Evolutionary conservation across 2,797 vertebrate genomes (phyloP).

Genomic region (Crenuchus spilurus): DNA sequence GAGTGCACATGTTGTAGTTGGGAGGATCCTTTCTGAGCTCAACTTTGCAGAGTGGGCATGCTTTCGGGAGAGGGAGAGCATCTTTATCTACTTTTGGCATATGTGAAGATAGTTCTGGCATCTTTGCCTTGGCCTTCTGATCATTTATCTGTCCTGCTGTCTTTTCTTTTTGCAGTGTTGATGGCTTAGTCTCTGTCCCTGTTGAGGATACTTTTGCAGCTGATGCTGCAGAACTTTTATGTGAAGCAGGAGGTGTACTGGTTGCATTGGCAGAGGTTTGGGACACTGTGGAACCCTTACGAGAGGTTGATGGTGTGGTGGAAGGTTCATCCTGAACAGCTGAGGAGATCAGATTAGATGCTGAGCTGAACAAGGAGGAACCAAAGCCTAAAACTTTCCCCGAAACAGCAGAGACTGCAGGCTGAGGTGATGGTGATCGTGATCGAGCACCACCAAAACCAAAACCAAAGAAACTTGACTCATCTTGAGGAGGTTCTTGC

Average conservation of each 20-base stretch:
- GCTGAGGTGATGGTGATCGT: conserved; percentile 65
- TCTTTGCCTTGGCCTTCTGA: conserved; percentile 73
- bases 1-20: conserved; percentile 84
- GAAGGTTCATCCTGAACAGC: conserved; percentile 80
- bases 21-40: conserved; percentile 79
- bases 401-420: conserved; percentile 73
- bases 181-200: conserved; percentile 68
- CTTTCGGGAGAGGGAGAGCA: conserved; percentile 45
- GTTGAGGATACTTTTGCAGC: conserved; percentile 70
- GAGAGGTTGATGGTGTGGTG: conserved; percentile 68
- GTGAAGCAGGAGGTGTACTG: conserved; percentile 23
- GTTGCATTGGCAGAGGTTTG: conserved; percentile 31
- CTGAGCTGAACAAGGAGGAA: conserved; percentile 92
- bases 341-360: conserved; percentile 89
- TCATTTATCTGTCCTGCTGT: conserved; percentile 64
- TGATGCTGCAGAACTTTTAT: conserved; percentile 60
- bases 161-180: conserved; percentile 62
- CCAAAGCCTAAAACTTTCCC: conserved; percentile 95
- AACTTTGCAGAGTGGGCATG: conserved; percentile 85
- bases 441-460: conserved; percentile 72
- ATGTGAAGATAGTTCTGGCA: conserved; percentile 47
- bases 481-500: conserved; percentile 59
- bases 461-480: conserved; percentile 52
- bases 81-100: conserved; percentile 47
- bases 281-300: conserved; percentile 52